phyloP scores from a whole-genome alignment of 2,113 vertebrate genomes.

The Cynocephalus volans region DNA sequence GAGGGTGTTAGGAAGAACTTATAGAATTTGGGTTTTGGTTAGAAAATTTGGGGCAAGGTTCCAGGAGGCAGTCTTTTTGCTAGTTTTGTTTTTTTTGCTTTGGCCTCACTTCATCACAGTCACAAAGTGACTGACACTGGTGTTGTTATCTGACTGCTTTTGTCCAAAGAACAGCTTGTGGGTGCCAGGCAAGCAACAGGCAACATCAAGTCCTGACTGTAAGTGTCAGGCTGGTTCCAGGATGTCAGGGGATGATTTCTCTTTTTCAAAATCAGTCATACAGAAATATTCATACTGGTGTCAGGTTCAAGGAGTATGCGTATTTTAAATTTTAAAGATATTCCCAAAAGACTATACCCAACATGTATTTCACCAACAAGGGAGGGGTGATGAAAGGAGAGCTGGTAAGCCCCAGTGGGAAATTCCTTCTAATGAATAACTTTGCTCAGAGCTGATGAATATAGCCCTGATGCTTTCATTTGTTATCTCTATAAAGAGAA shows the following conservation, averaged over 20 bases:
- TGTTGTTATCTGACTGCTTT: background rate
- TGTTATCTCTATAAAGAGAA: background rate
- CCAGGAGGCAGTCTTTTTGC: background rate
- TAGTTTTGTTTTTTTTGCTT: background rate
- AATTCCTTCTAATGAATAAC: conserved; percentile 46
- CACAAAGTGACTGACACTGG: background rate
- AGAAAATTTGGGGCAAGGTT: background rate
- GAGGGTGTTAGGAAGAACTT: background rate
- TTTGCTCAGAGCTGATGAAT: background rate
- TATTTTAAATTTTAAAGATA: conserved; percentile 70
- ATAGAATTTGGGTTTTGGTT: background rate
- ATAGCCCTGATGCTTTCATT: background rate
- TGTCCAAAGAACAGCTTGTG: background rate
- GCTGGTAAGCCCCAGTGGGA: background rate
- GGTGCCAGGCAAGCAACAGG: background rate
- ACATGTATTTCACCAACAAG: background rate
- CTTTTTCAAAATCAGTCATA: conserved; percentile 41
- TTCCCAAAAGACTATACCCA: conserved; percentile 6
- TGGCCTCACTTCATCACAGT: background rate
- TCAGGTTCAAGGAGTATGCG: conserved; percentile 24
- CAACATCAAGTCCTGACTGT: background rate
- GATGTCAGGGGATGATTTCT: background rate
- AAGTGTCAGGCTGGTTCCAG: background rate
- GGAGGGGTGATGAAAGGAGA: conserved; percentile 32
- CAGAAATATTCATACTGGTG: conserved; percentile 43